These are phyloP conservation scores for Sphaerodactylus townsendi DNA, from an alignment of 2,113 vertebrate species.

Conservation along the genomic window DNA sequence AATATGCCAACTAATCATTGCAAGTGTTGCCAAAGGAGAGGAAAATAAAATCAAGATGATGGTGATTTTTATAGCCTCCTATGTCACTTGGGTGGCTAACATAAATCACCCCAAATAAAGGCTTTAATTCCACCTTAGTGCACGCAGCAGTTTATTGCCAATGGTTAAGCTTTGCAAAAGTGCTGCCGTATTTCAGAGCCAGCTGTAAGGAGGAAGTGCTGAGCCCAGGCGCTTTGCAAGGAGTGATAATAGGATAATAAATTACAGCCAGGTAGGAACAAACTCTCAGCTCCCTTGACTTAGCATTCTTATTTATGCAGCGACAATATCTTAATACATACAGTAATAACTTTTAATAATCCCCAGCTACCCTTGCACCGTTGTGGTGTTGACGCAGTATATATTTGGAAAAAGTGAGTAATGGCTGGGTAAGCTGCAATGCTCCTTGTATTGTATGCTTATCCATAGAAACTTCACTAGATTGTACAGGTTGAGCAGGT, in stretches of 20 bases:
- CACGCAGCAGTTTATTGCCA: conserved; percentile 32
- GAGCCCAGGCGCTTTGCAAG: conserved; percentile 70
- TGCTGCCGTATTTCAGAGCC: conserved; percentile 62
- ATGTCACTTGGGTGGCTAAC: conserved; percentile 31
- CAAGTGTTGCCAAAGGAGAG: conserved; percentile 24
- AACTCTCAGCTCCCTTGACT: conserved; percentile 20
- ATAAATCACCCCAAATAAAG: conserved; percentile 52
- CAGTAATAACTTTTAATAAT: conserved; percentile 24
- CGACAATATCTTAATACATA: conserved; percentile 30
- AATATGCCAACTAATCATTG: conserved; percentile 25
- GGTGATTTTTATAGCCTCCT: conserved; percentile 42
- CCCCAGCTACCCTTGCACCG: not conserved
- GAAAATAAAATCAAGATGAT: conserved; percentile 18
- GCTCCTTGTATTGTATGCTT: not conserved
- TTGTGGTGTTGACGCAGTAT: rapidly evolving
- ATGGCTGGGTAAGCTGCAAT: not conserved
- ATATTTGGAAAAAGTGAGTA: not conserved
- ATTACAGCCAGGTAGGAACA: conserved; percentile 63
- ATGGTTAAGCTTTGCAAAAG: conserved; percentile 30
- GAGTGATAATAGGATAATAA: conserved; percentile 78
- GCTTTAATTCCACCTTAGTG: conserved; percentile 45
- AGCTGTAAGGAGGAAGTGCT: conserved; percentile 59
- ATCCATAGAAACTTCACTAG: not conserved
- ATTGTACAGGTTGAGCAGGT: not conserved
- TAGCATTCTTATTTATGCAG: conserved; percentile 40